Evolutionary conservation across 2,113 vertebrate species (phyloP), one percentile per base, ranked within the genome.

Genomic region (Salvator merianae): DNA sequence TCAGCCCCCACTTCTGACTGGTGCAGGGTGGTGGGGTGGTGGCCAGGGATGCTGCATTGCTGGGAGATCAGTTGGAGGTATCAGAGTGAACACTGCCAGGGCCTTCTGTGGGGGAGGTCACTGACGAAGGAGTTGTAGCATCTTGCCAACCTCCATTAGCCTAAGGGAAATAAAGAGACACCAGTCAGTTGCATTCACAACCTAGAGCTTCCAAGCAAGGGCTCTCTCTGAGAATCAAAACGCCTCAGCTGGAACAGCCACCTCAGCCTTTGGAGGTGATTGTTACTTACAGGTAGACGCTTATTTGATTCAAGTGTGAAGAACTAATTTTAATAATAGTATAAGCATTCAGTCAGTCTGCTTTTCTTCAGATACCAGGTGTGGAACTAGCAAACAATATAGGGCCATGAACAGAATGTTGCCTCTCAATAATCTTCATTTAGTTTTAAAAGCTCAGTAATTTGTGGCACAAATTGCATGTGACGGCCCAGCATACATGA

Each of bases 81-180:
- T 99, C 98, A 77, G 98, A 99, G 96, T 99, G 98, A 94, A 99
- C 98, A 91, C 98, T 99, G 95, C 98, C 98, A 88, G 98, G 98
- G 96, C 98, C 98, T 99, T 99, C 98, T 97, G 98, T 99, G 92
- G 98, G 98, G 92, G 98, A 99, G 94, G 98, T 99, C 97, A 99
- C 98, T 90, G 98, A 99, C 85, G 98, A 99, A 88, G 98, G 98
- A 95, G 98, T 99, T 86, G 98, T 97, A 92, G 98, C 98, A 90
- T 99, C 98, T 95, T 99, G 98, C 98, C 98, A 99, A 94, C 98
- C 98, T 93, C 98, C 98, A 95, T 99, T 99, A 96, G 98, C 97
- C 98, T 99, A 94, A 4, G 59, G 95, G 78, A 88, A 91, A 85
- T 79, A 93, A 89, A 95, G 43, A 88, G 47, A 90, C 86, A 84